Conservation (phyloP, 2,797 vertebrate species). For the Cyprinodon diabolis region DNA sequence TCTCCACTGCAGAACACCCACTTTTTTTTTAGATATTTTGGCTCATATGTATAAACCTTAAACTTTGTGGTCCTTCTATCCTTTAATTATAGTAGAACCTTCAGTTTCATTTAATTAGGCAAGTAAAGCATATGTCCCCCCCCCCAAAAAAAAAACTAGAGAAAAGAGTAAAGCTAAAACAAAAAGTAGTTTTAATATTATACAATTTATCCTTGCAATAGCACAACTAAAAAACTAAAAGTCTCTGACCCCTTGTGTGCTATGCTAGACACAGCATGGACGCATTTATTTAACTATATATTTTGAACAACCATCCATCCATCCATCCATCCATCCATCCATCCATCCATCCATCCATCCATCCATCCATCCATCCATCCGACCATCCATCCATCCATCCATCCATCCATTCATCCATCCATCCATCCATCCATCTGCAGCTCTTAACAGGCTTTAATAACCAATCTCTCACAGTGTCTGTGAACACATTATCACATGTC, state of each 20-base stretch:
- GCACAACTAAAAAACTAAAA: not conserved
- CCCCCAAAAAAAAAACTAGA: not conserved
- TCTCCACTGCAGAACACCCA: not conserved
- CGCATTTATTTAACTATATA: not conserved
- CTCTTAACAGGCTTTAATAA: constrained; percentile 12
- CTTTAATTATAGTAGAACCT: not conserved
- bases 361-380: not conserved
- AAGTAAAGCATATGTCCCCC: not conserved
- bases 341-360: not conserved
- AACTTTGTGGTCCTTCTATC: not conserved
- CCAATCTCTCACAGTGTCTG: not conserved
- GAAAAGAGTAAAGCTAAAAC: not conserved
- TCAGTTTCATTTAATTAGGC: not conserved
- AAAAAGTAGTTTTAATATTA: not conserved
- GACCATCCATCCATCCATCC: not conserved
- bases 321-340: too few relatives aligned
- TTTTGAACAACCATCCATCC: too few relatives aligned
- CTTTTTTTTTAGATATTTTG: not conserved
- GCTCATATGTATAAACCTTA: not conserved
- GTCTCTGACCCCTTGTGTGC: not conserved
- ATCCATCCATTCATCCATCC: not conserved
- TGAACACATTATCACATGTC: constrained; percentile 1
- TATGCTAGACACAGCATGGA: not conserved
- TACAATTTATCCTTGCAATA: not conserved
- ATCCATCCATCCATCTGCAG: constrained; percentile 4